Evolutionary conservation across 2,113 vertebrate genomes (phyloP).

Genomic region (Illadopsis cleaveri): DNA sequence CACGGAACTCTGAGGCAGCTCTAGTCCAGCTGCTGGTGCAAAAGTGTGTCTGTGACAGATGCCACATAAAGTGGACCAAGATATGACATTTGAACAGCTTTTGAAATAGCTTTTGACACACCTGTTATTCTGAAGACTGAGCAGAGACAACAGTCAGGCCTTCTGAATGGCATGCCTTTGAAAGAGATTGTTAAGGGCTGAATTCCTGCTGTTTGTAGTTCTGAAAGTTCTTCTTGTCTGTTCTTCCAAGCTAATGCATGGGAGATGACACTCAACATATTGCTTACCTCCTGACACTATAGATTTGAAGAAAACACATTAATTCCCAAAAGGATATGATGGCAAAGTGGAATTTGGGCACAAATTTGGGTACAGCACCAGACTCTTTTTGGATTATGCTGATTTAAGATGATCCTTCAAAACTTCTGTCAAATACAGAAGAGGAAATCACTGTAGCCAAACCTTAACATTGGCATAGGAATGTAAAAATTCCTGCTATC

Average conservation of each 20-base stretch:
- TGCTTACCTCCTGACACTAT: background rate
- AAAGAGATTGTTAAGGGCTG: background rate
- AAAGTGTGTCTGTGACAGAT: background rate
- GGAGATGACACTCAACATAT: background rate
- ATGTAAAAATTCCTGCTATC: background rate
- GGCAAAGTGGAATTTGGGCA: background rate
- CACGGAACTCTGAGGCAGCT: background rate
- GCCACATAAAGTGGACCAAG: background rate
- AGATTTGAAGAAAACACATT: background rate
- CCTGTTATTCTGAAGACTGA: background rate
- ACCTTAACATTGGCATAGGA: background rate
- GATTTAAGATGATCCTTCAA: background rate
- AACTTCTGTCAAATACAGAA: background rate
- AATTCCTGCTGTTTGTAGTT: background rate
- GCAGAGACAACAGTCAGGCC: background rate
- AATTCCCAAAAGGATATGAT: background rate
- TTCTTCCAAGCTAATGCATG: background rate
- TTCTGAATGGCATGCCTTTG: background rate
- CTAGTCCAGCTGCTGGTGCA: background rate
- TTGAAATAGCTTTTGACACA: background rate
- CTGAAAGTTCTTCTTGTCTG: background rate
- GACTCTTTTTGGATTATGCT: background rate
- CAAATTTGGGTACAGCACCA: background rate
- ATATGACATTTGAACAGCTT: background rate
- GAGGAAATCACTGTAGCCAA: background rate